Percentiles rank a stretch among this genome's conserved stretches.
Conservation (phyloP, 2,888 invertebrate species). For the Panopea generosa region DNA sequence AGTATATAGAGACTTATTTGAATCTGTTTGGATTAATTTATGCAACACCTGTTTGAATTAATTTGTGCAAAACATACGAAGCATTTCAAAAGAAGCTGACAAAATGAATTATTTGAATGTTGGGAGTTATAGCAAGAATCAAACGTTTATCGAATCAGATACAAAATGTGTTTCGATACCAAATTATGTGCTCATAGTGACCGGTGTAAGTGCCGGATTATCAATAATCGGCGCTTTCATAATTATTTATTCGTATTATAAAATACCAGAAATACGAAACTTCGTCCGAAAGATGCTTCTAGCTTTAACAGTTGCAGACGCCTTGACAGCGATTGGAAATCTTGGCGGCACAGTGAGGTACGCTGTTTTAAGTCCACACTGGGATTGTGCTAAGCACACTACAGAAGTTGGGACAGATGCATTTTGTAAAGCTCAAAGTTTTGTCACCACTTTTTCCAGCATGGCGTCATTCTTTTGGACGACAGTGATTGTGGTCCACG, state of each 20-base stretch:
- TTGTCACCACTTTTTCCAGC: slow-evolving; percentile 54
- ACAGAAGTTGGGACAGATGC: neutral
- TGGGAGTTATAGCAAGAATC: too few relatives aligned
- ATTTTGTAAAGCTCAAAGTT: slow-evolving; percentile 48
- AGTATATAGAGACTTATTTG: too few relatives aligned
- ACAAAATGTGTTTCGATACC: too few relatives aligned
- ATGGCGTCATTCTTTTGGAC: slow-evolving; percentile 57
- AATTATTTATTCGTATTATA: slow-evolving; percentile 41
- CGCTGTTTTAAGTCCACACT: slow-evolving; percentile 11
- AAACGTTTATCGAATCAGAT: too few relatives aligned
- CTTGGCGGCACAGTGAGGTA: slow-evolving; percentile 43
- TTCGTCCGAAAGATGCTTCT: slow-evolving; percentile 37
- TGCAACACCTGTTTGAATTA: too few relatives aligned
- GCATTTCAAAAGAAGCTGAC: too few relatives aligned
- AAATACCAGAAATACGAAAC: slow-evolving; percentile 31
- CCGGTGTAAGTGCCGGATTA: slow-evolving; percentile 11
- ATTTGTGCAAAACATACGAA: too few relatives aligned
- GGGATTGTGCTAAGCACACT: neutral
- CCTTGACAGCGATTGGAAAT: slow-evolving; percentile 50
- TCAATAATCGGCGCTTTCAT: slow-evolving; percentile 44
- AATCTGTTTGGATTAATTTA: too few relatives aligned
- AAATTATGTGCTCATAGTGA: slow-evolving; percentile 12
- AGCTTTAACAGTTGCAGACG: slow-evolving; percentile 51
- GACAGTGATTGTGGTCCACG: slow-evolving; percentile 43
- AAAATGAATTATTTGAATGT: too few relatives aligned